Conservation (phyloP, 2,797 vertebrate species). For the Bothrops alternatus region DNA sequence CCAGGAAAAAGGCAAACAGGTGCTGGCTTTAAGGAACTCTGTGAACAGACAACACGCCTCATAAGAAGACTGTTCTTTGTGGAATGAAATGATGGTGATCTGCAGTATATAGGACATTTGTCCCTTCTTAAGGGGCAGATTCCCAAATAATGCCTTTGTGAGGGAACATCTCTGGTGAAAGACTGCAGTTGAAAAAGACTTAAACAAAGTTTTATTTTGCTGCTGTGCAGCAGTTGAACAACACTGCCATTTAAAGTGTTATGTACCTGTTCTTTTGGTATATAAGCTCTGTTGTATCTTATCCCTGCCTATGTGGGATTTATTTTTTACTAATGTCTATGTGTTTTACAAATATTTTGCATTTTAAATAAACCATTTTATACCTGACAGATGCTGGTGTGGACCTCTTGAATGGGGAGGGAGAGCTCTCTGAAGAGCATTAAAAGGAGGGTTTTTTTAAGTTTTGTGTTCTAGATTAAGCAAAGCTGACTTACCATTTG, state of each 20-base stretch:
- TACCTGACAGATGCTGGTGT: conserved; percentile 39
- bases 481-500: background rate
- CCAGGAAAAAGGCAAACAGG: conserved; percentile 51
- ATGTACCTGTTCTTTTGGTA: conserved; percentile 61
- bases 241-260: background rate
- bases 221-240: conserved; percentile 37
- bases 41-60: conserved; percentile 78
- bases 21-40: conserved; percentile 43
- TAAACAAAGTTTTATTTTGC: conserved; percentile 41
- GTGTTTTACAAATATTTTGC: conserved; percentile 64
- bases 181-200: background rate
- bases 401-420: background rate
- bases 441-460: background rate
- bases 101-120: background rate
- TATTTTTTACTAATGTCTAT: conserved; percentile 62
- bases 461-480: background rate
- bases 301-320: conserved; percentile 47
- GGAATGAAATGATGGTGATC: rapidly evolving
- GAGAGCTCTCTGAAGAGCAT: background rate
- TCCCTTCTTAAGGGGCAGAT: background rate
- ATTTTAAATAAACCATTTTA: conserved; percentile 73
- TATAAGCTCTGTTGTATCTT: conserved; percentile 26
- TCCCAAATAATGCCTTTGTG: background rate
- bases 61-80: conserved; percentile 45
- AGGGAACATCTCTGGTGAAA: conserved; percentile 14